Percentiles rank a stretch among this genome's conserved stretches.
These are phyloP conservation scores for Oligia strigilis DNA, from an alignment of 2,888 invertebrate species.

Conservation along the genomic window DNA sequence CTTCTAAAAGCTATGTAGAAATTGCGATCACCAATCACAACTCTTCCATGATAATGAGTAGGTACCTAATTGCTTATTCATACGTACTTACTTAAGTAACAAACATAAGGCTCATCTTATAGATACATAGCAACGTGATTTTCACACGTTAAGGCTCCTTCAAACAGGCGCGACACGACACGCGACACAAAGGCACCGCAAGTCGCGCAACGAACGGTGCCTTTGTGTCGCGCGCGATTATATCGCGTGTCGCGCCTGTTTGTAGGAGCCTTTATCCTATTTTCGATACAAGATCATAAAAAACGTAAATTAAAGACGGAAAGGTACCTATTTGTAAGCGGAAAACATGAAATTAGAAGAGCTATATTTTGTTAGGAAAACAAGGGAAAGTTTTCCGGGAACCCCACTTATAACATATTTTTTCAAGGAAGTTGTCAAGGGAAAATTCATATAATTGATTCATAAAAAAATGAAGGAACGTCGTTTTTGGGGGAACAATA, in stretches of 20 bases:
- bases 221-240: too few species aligned
- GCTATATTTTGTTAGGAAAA: conserved; percentile 43
- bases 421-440: conserved; percentile 50
- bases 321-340: not conserved
- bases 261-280: not conserved
- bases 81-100: too few species aligned
- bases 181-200: too few species aligned
- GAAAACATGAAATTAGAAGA: conserved; percentile 45
- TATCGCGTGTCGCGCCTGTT: too few species aligned
- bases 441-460: conserved; percentile 49
- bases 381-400: conserved; percentile 39
- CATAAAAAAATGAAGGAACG: conserved; percentile 41
- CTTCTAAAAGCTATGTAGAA: not conserved
- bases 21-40: not conserved
- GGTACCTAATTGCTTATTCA: too few species aligned
- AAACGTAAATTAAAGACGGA: not conserved
- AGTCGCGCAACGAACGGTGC: too few species aligned
- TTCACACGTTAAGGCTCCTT: not conserved
- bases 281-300: not conserved
- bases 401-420: conserved; percentile 52
- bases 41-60: not conserved
- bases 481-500: conserved; percentile 40
- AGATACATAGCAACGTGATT: not conserved
- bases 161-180: too few species aligned
- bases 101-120: not conserved